Percentiles rank a stretch among this genome's conserved stretches.
phyloP scores from a whole-genome alignment of 1,140 invertebrate species.

The Leptinotarsa undecemlineata region DNA sequence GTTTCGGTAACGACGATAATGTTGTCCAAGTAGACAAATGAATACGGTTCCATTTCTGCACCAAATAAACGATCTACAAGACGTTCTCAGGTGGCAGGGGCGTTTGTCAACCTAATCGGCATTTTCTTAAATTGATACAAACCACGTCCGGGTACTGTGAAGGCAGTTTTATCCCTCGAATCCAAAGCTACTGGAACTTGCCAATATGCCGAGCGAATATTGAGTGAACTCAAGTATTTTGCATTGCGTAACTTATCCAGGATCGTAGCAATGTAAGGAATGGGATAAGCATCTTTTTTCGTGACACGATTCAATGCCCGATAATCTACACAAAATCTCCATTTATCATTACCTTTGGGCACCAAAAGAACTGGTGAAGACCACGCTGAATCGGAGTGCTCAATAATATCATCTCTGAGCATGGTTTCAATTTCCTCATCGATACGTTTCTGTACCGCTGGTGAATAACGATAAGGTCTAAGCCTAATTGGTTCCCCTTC shows the following conservation, averaged over 20 bases:
- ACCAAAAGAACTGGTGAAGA: conserved; percentile 49
- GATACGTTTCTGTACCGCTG: conserved; percentile 10
- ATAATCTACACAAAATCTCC: conserved; percentile 39
- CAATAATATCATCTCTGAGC: conserved; percentile 26
- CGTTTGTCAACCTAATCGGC: conserved; percentile 49
- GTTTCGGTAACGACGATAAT: conserved; percentile 38
- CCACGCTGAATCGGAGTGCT: conserved; percentile 40
- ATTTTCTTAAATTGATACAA: conserved; percentile 48
- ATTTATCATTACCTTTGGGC: conserved; percentile 18
- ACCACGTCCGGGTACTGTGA: conserved; percentile 43
- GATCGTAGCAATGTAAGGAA: conserved; percentile 44
- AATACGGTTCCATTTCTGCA: conserved; percentile 35
- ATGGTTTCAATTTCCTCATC: conserved; percentile 12
- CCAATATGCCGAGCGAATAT: conserved; percentile 22
- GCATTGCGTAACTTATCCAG: conserved; percentile 43
- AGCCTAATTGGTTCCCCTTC: background rate
- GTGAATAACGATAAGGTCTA: background rate
- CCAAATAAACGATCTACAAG: conserved; percentile 49
- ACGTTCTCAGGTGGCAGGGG: conserved; percentile 42
- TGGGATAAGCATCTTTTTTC: conserved; percentile 42
- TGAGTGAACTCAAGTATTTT: conserved; percentile 1
- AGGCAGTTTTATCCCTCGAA: conserved; percentile 34
- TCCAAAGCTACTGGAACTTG: background rate
- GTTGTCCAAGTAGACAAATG: conserved; percentile 49
- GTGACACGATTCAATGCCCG: conserved; percentile 44